Percentiles rank a stretch among this genome's conserved stretches.
phyloP scores from a whole-genome alignment of 1,140 invertebrate genomes.

The Portunus trituberculatus region DNA sequence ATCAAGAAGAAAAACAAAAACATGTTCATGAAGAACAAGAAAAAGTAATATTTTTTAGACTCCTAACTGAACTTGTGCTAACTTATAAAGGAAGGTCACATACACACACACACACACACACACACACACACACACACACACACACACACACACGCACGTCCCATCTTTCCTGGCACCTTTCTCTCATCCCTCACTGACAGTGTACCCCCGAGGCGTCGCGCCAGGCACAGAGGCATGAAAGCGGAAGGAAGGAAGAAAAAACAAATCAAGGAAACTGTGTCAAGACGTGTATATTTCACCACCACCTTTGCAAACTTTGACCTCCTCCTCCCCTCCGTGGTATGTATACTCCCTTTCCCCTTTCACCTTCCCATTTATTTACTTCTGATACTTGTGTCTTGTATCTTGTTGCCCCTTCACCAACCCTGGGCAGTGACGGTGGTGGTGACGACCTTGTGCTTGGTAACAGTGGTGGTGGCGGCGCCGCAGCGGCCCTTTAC shows the following conservation, averaged over 20 bases:
- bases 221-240: background rate
- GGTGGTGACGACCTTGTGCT: background rate
- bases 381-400: background rate
- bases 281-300: background rate
- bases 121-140: too few species aligned
- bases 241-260: background rate
- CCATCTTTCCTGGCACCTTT: too few species aligned
- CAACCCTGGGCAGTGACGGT: background rate
- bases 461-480: background rate
- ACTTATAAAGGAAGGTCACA: too few species aligned
- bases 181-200: too few species aligned
- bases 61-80: too few species aligned
- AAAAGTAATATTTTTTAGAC: too few species aligned
- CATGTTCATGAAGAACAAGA: too few species aligned
- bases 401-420: background rate
- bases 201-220: too few species aligned
- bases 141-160: too few species aligned
- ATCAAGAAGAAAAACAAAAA: too few species aligned
- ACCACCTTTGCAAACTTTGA: background rate
- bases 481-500: background rate
- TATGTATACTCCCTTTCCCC: background rate
- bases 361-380: background rate
- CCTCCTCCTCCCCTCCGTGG: background rate
- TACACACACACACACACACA: too few species aligned
- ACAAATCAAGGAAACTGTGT: too few species aligned